These are phyloP conservation scores for Daphoenositta chrysoptera DNA, from an alignment of 2,113 vertebrate species.

Conservation along the genomic window DNA sequence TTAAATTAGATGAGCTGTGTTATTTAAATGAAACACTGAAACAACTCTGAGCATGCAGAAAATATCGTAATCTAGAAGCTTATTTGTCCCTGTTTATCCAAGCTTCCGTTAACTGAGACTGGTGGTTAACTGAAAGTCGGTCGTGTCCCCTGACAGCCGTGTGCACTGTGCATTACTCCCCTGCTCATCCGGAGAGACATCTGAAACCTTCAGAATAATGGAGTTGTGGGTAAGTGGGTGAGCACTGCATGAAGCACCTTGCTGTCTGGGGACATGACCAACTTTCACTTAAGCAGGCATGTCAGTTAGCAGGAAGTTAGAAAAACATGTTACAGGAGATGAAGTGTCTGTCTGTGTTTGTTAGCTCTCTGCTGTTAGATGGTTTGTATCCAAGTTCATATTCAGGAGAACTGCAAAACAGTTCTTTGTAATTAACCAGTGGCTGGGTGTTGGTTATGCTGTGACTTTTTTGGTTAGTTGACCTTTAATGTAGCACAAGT, in stretches of 20 bases:
- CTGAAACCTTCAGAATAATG: conserved; percentile 56
- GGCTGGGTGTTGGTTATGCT: neutral
- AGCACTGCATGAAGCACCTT: conserved; percentile 7
- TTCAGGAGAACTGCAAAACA: neutral
- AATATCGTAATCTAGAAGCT: neutral
- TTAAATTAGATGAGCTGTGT: conserved; percentile 24
- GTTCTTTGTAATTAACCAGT: neutral
- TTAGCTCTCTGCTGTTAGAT: conserved; percentile 23
- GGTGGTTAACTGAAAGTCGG: conserved; percentile 53
- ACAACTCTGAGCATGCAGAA: neutral
- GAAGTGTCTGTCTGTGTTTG: neutral
- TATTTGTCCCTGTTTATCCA: conserved; percentile 43
- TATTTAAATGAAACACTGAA: conserved; percentile 22
- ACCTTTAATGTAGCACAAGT: neutral
- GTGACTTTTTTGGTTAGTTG: neutral
- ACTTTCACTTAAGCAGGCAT: conserved; percentile 44
- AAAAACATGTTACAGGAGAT: neutral
- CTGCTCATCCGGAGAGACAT: neutral
- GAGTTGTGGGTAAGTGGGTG: conserved; percentile 59
- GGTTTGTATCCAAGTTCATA: neutral
- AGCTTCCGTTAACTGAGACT: neutral
- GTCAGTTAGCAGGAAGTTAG: conserved; percentile 9
- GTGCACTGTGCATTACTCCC: conserved; percentile 19
- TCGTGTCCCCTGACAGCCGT: conserved; percentile 36
- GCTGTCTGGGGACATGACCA: conserved; percentile 55